A percentile compares a stretch with the other conserved stretches of the same genome.
phyloP scores from a whole-genome alignment of 2,797 vertebrate species.

The Delichon dasypus region DNA sequence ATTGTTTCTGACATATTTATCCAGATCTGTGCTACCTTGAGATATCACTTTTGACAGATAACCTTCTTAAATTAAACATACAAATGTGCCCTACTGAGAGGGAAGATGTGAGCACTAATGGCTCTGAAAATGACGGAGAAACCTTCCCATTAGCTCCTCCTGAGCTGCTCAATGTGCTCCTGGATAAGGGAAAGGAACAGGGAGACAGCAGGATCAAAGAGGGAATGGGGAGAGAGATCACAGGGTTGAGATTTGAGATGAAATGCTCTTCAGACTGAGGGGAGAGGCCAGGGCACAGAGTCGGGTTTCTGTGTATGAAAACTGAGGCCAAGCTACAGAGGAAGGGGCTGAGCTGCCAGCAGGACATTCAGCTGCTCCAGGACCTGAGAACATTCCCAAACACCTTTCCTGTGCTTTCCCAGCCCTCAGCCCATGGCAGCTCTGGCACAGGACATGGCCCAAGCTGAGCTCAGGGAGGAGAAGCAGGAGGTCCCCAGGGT shows the following conservation, averaged over 20 bases:
- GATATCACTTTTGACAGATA: constrained; percentile 48
- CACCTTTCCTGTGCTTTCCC: background rate
- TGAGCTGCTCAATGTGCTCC: background rate
- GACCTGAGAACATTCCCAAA: background rate
- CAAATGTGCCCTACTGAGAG: background rate
- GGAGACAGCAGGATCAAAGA: background rate
- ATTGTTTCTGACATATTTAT: constrained; percentile 63
- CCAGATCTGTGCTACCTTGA: constrained; percentile 39
- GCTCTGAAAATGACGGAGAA: constrained; percentile 1
- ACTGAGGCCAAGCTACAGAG: background rate
- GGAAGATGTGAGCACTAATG: constrained; percentile 36
- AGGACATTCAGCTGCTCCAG: background rate
- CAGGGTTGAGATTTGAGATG: background rate
- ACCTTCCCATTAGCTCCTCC: background rate
- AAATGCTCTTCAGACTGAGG: background rate
- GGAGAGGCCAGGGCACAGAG: background rate
- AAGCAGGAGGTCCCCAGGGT: background rate
- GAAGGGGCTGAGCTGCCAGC: background rate
- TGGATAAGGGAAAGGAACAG: background rate
- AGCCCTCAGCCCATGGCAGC: background rate
- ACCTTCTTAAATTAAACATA: constrained; percentile 66
- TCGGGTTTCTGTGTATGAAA: background rate
- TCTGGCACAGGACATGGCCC: background rate
- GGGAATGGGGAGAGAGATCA: background rate
- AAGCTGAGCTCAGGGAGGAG: background rate